Evolutionary conservation across 2,113 vertebrate species (phyloP), one percentile per base, ranked within the genome.

Genomic region (Phylloscopus trochiloides): DNA sequence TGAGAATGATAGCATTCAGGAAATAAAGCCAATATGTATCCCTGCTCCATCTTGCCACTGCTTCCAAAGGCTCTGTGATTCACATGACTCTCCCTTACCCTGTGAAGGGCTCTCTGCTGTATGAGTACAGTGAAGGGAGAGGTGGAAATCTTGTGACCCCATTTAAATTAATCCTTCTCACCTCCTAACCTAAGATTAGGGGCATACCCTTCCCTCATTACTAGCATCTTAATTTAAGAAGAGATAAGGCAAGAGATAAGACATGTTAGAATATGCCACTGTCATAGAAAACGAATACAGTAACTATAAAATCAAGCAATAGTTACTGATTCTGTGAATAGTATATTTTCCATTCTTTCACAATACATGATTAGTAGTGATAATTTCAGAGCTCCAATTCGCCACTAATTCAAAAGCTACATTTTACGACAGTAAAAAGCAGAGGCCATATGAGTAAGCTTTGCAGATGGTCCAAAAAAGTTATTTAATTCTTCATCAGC

Each of bases 401-500:
- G 0, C 82, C 82, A 93, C 90, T 93, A 95, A 96, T 93, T 95
- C 93, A 97, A 96, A 97, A 94, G 96, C 95, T 95, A 97, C 90
- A 93, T 95, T 96, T 96, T 88, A 83, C 1, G 2, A 95, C 78
- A 96, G 88, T 58, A 96, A 95, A 94, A 96, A 95, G 92, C 94
- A 96, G 75, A 86, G 96, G 94, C 95, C 94, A 94, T 58, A 95
- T 95, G 93, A 97, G 95, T 96, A 96, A 97, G 96, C 85, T 83
- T 93, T 90, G 94, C 95, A 96, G 96, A 97, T 96, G 95, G 95
- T 94, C 90, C 58, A 83, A 86, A 95, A 96, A 97, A 96, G 92
- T 97, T 97, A 95, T 94, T 91, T 96, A 94, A 97, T 94, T 96
- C 96, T 96, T 92, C 92, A 96, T 92, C 93, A 97, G 77, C 93